phyloP scores from a whole-genome alignment of 2,888 invertebrate species.

The Rhagophthalmus giganteus region DNA sequence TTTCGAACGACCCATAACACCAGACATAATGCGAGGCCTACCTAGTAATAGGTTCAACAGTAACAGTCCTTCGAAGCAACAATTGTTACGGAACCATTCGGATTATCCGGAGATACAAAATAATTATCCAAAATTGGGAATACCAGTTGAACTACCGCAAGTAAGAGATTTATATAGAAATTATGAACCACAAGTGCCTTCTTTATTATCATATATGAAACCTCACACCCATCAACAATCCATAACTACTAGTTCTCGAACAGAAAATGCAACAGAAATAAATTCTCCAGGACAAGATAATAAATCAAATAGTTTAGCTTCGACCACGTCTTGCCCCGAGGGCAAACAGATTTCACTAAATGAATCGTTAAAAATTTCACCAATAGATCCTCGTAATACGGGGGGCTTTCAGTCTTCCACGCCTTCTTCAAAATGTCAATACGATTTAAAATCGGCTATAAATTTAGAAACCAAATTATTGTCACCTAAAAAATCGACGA shows the following conservation, averaged over 20 bases:
- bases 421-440: slow-evolving; percentile 56
- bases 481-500: slow-evolving; percentile 71
- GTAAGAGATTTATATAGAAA: slow-evolving; percentile 4
- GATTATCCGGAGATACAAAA: slow-evolving; percentile 31
- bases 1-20: slow-evolving; percentile 57
- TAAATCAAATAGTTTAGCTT: background rate
- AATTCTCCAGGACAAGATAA: background rate
- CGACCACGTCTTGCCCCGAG: background rate
- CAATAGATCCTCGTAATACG: slow-evolving; percentile 66
- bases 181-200: slow-evolving; percentile 28
- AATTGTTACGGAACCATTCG: background rate
- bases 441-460: slow-evolving; percentile 55
- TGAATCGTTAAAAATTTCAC: slow-evolving; percentile 65
- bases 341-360: slow-evolving; percentile 35
- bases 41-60: slow-evolving; percentile 36
- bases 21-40: slow-evolving; percentile 59
- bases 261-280: background rate
- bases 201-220: slow-evolving; percentile 14
- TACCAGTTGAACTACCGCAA: slow-evolving; percentile 45
- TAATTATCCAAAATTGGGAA: slow-evolving; percentile 44
- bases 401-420: slow-evolving; percentile 68
- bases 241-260: slow-evolving; percentile 4
- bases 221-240: background rate
- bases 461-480: slow-evolving; percentile 60
- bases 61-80: slow-evolving; percentile 5